Conservation (phyloP, 2,888 invertebrate species). For the Spicauda simplicius region DNA sequence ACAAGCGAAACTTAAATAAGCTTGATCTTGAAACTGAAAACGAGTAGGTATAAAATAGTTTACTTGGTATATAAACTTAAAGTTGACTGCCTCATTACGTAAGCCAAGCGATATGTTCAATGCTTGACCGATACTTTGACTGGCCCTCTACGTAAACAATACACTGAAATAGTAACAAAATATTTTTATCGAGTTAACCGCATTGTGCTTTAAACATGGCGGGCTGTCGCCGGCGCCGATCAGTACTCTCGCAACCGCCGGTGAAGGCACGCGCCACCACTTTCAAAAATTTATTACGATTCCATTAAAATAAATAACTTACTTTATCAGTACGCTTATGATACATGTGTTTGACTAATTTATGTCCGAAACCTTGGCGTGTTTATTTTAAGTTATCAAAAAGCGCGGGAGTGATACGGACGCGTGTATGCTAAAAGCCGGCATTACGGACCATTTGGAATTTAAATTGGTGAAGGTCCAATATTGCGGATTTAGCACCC, state of each 20-base stretch:
- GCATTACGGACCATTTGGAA: slow-evolving; percentile 58
- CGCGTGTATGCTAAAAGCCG: slow-evolving; percentile 65
- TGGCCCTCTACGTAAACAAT: slow-evolving; percentile 54
- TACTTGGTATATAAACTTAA: neutral
- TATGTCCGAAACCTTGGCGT: slow-evolving; percentile 46
- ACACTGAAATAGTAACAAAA: slow-evolving; percentile 64
- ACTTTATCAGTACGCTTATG: slow-evolving; percentile 40
- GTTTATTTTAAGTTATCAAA: slow-evolving; percentile 47
- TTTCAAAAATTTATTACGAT: slow-evolving; percentile 45
- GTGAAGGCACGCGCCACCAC: slow-evolving; percentile 64
- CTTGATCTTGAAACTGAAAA: neutral
- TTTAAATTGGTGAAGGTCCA: slow-evolving; percentile 70
- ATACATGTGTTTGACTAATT: slow-evolving; percentile 39
- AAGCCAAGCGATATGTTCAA: slow-evolving; percentile 1
- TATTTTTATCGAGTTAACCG: slow-evolving; percentile 67
- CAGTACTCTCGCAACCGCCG: slow-evolving; percentile 73
- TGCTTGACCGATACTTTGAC: slow-evolving; percentile 16
- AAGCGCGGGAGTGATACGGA: slow-evolving; percentile 63
- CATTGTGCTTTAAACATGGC: slow-evolving; percentile 77
- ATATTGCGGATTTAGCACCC: slow-evolving; percentile 61
- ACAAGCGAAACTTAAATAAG: neutral
- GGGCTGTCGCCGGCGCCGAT: slow-evolving; percentile 58
- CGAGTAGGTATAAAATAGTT: neutral
- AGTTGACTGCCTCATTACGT: neutral
- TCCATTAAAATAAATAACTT: slow-evolving; percentile 45